Conservation (phyloP, 2,797 vertebrate genomes). For the Phoxinus dragarum region DNA sequence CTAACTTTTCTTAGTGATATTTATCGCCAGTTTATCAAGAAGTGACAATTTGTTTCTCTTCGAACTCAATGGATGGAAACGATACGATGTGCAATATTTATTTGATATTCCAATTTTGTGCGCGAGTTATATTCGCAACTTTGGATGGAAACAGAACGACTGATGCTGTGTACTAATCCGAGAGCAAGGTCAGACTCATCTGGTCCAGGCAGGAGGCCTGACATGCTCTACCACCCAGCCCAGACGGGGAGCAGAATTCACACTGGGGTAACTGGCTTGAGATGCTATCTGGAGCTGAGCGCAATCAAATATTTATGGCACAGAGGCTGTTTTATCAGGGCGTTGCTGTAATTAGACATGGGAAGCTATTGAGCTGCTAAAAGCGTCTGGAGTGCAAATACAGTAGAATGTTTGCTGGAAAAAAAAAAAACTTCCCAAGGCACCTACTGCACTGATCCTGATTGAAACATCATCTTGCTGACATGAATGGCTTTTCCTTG, state of each 20-base stretch:
- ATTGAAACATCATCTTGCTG: constrained; percentile 65
- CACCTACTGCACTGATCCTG: constrained; percentile 53
- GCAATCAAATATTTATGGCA: constrained; percentile 63
- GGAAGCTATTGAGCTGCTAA: constrained; percentile 41
- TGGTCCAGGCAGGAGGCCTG: constrained; percentile 19
- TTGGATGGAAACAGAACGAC: no score
- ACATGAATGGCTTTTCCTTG: constrained; percentile 49
- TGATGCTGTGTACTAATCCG: neutral
- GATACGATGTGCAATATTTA: no score
- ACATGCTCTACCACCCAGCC: neutral
- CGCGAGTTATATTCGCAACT: no score
- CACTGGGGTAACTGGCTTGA: constrained; percentile 26
- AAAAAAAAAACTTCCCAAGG: constrained; percentile 55
- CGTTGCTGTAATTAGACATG: constrained; percentile 62
- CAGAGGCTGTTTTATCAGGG: constrained; percentile 58
- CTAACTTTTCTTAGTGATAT: no score
- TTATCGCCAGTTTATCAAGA: no score
- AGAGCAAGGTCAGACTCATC: constrained; percentile 30
- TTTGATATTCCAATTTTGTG: no score
- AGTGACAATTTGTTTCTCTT: no score
- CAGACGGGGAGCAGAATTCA: neutral
- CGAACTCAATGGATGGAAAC: no score
- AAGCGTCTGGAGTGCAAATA: constrained; percentile 51
- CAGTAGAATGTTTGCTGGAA: constrained; percentile 45
- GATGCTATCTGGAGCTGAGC: constrained; percentile 54